Evolutionary conservation across 1,140 invertebrate genomes (phyloP).

Genomic region (Anagrus nilaparvatae): DNA sequence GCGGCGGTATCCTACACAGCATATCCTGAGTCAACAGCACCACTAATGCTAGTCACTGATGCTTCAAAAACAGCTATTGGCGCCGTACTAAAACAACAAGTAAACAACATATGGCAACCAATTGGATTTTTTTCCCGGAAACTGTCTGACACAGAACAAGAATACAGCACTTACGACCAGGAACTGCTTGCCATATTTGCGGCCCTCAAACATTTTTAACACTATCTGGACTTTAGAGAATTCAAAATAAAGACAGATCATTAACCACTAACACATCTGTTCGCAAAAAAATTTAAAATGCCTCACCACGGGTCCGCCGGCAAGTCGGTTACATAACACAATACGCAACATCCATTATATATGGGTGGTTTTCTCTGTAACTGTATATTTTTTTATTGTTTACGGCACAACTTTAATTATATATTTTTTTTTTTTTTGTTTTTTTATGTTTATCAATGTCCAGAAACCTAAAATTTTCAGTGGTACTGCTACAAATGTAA

Average conservation of each 20-base stretch:
- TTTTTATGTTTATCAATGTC: too few relatives aligned
- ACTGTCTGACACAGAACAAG: slow-evolving; percentile 15
- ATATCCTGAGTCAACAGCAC: not conserved
- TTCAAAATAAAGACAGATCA: slow-evolving; percentile 23
- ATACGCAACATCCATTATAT: too few relatives aligned
- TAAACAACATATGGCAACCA: slow-evolving; percentile 11
- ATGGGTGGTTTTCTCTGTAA: too few relatives aligned
- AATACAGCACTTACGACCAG: slow-evolving; percentile 25
- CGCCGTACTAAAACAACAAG: slow-evolving; percentile 14
- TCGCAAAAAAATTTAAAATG: slow-evolving; percentile 3
- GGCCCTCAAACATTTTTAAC: slow-evolving; percentile 25
- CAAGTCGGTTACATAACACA: slow-evolving; percentile 1
- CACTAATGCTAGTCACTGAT: not conserved
- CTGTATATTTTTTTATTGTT: too few relatives aligned
- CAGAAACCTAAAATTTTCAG: too few relatives aligned
- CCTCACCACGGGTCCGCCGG: slow-evolving; percentile 9
- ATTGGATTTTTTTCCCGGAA: slow-evolving; percentile 14
- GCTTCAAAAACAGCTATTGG: slow-evolving; percentile 10
- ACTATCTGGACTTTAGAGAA: slow-evolving; percentile 18
- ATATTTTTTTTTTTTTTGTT: too few relatives aligned
- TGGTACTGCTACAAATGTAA: too few relatives aligned
- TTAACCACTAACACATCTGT: slow-evolving; percentile 18
- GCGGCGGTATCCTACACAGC: not conserved
- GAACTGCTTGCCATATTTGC: slow-evolving; percentile 24
- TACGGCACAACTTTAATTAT: too few relatives aligned